phyloP scores from a whole-genome alignment of 2,113 vertebrate species.

The Passer montanus region DNA sequence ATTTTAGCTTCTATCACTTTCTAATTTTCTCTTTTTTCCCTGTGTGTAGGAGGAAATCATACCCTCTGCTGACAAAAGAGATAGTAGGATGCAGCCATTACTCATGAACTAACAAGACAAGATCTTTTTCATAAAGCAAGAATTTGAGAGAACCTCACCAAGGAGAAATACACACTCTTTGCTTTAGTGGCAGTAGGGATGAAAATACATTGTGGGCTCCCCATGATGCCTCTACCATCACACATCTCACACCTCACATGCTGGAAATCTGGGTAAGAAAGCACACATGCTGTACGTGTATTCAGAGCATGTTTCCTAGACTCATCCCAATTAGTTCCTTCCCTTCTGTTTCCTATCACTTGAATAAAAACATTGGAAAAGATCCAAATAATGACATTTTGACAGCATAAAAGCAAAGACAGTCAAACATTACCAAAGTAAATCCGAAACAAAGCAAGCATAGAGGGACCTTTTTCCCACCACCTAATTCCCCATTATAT shows the following conservation, averaged over 20 bases:
- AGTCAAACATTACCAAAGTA: not conserved
- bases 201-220: not conserved
- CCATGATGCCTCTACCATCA: not conserved
- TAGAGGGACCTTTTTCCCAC: not conserved
- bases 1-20: constrained; percentile 7
- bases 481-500: not conserved
- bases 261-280: not conserved
- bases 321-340: constrained; percentile 45
- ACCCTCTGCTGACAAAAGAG: not conserved
- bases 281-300: not conserved
- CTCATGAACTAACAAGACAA: constrained; percentile 24
- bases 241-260: not conserved
- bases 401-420: constrained; percentile 23
- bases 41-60: constrained; percentile 9
- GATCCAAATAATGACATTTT: constrained; percentile 53
- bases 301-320: constrained; percentile 39
- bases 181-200: not conserved
- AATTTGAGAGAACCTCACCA: not conserved
- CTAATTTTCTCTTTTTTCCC: not conserved
- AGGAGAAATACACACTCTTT: not conserved
- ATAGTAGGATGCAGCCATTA: constrained; percentile 26
- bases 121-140: not conserved
- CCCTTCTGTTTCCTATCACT: constrained; percentile 55
- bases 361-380: constrained; percentile 46
- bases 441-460: not conserved